Evolutionary conservation across 2,797 vertebrate species (phyloP).

Genomic region (Sarcophilus harrisii): DNA sequence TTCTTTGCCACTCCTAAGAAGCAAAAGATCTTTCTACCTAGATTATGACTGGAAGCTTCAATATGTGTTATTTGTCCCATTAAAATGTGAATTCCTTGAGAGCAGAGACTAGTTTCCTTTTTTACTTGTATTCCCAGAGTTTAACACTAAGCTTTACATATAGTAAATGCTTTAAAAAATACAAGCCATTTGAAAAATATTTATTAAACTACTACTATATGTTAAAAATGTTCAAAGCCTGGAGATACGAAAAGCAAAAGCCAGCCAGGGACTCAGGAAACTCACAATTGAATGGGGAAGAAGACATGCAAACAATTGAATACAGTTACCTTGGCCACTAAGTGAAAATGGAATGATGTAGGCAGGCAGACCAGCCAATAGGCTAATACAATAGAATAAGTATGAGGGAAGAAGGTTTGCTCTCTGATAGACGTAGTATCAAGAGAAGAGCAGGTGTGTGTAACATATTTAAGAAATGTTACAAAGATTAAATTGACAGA

Average conservation of each 20-base stretch:
- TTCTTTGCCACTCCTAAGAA: neutral
- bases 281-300: neutral
- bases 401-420: no score
- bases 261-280: neutral
- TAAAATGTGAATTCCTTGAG: neutral
- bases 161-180: neutral
- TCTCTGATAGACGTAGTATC: no score
- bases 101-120: neutral
- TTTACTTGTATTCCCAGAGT: neutral
- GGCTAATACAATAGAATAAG: no score
- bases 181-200: neutral
- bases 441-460: no score
- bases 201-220: neutral
- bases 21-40: neutral
- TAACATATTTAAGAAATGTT: no score
- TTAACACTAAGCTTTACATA: neutral
- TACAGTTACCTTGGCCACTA: neutral
- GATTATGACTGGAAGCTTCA: neutral
- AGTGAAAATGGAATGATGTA: no score
- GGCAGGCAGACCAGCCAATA: no score
- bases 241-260: neutral
- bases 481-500: neutral
- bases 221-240: neutral
- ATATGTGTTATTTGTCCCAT: neutral
- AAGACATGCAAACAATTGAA: neutral